Evolutionary conservation across 1,140 invertebrate genomes (phyloP), one percentile per base, ranked within the genome.

Genomic region (Thaumetopoea pityocampa): DNA sequence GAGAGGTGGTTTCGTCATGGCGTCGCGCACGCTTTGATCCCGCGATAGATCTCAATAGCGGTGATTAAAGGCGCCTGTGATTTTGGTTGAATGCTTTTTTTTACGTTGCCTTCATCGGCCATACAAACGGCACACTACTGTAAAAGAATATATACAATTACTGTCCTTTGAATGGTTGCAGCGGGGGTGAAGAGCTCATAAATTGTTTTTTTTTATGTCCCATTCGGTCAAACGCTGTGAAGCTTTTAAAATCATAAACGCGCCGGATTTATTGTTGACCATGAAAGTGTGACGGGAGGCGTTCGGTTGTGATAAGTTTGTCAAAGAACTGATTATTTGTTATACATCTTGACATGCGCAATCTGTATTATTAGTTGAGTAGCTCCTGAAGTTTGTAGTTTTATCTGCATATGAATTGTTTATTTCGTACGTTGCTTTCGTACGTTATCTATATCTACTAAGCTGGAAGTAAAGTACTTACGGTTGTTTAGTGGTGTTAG

Each of bases 91-190:
- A 81, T 84, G 64, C 71, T 64, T 84, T 81, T 83, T 80, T 82
- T 80, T 43, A 37, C 59, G 48, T 43, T 72, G 65, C 66, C 73
- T 79, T 77, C 72, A 74, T 70, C 67, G 69, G 60, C 63, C 57
- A 60, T 72, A 78, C 71, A 74, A 74, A 77, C 69, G 69, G 68
- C 67, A 79, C 70, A 84, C 80, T 81, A 84, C 80, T 74, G 74
- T 84, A 81, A 83, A 84, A 84, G 80, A 81, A 81, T 81, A 81
- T n/a, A n/a, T 80, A 84, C 80, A 84, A 84, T 84, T 84, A 84
- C 81, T 77, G 65, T 50, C 71, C 62, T 79, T 80, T 80, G 80
- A 84, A 81, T 74, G 73, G 70, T 72, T 81, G 71, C 80, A 80
- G 80, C 76, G 80, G 77, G 80, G 72, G 76, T 80, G 77, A 80